Percentiles rank a stretch among this genome's conserved stretches.
These are phyloP conservation scores for Rhinoraja longicauda DNA, from an alignment of 2,797 vertebrate species.

Conservation along the genomic window DNA sequence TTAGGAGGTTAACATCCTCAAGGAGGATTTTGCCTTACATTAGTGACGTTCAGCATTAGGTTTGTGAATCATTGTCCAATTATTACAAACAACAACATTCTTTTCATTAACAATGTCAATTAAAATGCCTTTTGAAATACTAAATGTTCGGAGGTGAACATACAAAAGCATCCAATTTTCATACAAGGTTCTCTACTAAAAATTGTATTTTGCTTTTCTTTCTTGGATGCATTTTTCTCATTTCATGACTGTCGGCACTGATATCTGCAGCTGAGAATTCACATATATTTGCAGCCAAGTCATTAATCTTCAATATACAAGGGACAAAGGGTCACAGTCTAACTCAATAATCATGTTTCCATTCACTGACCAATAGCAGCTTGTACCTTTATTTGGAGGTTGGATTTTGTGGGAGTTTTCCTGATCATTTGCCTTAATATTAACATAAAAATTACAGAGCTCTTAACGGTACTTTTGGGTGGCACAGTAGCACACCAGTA, in stretches of 20 bases:
- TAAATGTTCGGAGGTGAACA: background rate
- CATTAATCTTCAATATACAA: background rate
- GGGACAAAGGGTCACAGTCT: background rate
- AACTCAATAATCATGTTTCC: background rate
- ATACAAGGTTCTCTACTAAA: background rate
- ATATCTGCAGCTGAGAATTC: background rate
- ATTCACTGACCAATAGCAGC: background rate
- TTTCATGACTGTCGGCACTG: background rate
- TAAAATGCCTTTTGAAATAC: background rate
- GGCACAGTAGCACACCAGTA: too few species aligned
- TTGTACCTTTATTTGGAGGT: background rate
- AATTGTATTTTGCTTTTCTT: background rate
- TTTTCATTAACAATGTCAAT: background rate
- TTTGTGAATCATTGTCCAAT: background rate
- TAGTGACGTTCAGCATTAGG: background rate
- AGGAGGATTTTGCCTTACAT: background rate
- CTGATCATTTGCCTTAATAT: background rate
- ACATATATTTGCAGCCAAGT: background rate
- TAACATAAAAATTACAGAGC: background rate
- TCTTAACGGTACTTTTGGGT: background rate
- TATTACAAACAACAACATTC: background rate
- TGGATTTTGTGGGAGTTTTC: background rate
- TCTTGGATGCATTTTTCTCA: background rate
- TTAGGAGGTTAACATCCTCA: background rate
- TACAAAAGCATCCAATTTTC: background rate